Conservation (phyloP, 2,888 invertebrate genomes). For the Synergus japonicus region DNA sequence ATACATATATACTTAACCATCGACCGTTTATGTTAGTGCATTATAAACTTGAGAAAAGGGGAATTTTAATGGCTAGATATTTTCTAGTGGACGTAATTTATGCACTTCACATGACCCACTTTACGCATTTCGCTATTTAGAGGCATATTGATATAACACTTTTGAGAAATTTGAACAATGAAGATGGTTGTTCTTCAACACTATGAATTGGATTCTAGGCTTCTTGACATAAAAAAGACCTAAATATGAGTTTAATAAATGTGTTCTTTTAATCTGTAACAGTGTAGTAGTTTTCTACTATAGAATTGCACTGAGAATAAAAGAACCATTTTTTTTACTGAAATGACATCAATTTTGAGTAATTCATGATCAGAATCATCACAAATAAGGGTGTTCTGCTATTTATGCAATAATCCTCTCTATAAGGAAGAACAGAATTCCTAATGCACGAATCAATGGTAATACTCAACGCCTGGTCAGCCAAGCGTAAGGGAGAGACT, state of each 20-base stretch:
- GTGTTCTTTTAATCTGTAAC: too few species aligned
- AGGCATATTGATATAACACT: not conserved
- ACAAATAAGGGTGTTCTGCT: not conserved
- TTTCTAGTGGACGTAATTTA: not conserved
- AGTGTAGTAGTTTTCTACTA: too few species aligned
- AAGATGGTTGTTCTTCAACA: not conserved
- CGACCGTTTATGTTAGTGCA: not conserved
- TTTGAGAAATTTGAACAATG: not conserved
- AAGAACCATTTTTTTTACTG: not conserved
- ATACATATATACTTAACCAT: not conserved
- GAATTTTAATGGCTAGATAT: conserved; percentile 12
- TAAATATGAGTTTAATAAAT: too few species aligned
- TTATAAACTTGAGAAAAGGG: not conserved
- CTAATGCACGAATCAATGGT: conserved; percentile 51
- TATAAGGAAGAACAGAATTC: conserved; percentile 1
- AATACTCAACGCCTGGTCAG: conserved; percentile 52
- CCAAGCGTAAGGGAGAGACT: conserved; percentile 51
- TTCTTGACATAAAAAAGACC: too few species aligned
- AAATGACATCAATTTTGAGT: not conserved
- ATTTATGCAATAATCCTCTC: not conserved
- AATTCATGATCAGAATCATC: not conserved
- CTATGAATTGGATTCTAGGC: not conserved
- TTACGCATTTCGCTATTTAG: not conserved
- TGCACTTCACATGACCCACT: not conserved
- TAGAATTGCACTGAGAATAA: not conserved